phyloP scores from a whole-genome alignment of 2,888 invertebrate genomes.

The Salpingus planirostris region DNA sequence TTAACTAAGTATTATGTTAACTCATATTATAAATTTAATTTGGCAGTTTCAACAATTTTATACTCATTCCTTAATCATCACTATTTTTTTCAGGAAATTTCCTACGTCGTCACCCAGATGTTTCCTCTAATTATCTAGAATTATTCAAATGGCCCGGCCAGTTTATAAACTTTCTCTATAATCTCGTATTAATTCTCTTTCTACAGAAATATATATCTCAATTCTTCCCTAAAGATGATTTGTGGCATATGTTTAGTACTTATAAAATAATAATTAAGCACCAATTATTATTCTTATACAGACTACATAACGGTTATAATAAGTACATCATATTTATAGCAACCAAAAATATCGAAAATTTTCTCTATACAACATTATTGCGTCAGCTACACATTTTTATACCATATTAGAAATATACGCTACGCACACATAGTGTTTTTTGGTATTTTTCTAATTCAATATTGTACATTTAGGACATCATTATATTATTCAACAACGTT shows the following conservation, averaged over 20 bases:
- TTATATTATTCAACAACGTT: conserved; percentile 9
- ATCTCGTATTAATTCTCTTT: too few relatives aligned
- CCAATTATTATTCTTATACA: too few relatives aligned
- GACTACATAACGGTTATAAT: too few relatives aligned
- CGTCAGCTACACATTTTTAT: conserved; percentile 42
- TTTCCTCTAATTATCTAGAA: conserved; percentile 7
- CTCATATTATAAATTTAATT: conserved; percentile 8
- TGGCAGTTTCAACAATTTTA: conserved; percentile 15
- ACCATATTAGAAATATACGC: conserved; percentile 33
- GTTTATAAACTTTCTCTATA: too few relatives aligned
- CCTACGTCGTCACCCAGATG: too few relatives aligned
- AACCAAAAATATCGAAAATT: conserved; percentile 6
- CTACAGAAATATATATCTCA: too few relatives aligned
- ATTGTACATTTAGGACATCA: conserved; percentile 13
- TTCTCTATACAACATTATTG: conserved; percentile 42
- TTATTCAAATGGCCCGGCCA: conserved; percentile 3
- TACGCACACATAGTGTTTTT: conserved; percentile 27
- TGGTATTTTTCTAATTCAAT: conserved; percentile 14
- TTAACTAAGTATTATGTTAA: neutral
- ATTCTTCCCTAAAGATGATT: too few relatives aligned
- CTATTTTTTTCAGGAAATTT: too few relatives aligned
- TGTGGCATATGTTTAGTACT: too few relatives aligned
- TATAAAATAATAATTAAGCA: too few relatives aligned
- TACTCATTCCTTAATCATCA: too few relatives aligned
- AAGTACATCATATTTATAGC: too few relatives aligned